Evolutionary conservation across 1,140 invertebrate genomes (phyloP).

Genomic region (Drosophila serrata): DNA sequence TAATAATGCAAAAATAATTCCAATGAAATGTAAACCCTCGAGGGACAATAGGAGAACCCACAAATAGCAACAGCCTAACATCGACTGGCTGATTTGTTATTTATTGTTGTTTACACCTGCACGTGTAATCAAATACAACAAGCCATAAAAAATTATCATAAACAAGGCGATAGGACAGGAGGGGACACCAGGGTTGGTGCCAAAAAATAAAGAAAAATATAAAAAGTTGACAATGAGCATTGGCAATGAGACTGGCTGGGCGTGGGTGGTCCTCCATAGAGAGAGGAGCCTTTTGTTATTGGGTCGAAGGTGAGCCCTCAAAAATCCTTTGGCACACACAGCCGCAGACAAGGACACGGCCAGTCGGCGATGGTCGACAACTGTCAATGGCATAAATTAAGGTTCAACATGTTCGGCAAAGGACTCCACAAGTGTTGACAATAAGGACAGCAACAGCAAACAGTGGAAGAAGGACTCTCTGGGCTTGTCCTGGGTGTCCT

Average conservation of each 20-base stretch:
- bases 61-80: constrained; percentile 54
- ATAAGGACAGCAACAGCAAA: constrained; percentile 29
- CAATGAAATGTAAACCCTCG: constrained; percentile 49
- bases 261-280: constrained; percentile 1
- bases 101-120: constrained; percentile 58
- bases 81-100: constrained; percentile 38
- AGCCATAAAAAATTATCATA: constrained; percentile 79
- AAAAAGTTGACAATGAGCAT: constrained; percentile 40
- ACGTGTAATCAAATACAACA: constrained; percentile 82
- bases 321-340: constrained; percentile 77
- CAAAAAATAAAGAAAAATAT: constrained; percentile 17
- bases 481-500: constrained; percentile 62
- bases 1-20: constrained; percentile 8
- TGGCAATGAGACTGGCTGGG: constrained; percentile 30
- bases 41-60: constrained; percentile 48
- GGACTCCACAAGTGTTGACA: constrained; percentile 72
- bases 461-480: constrained; percentile 20
- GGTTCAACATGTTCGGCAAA: constrained; percentile 59
- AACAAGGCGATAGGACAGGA: constrained; percentile 42
- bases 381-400: constrained; percentile 77
- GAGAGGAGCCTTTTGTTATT: constrained; percentile 30
- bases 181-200: constrained; percentile 8
- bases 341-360: constrained; percentile 49
- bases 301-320: constrained; percentile 66
- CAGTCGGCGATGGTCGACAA: constrained; percentile 31